A percentile compares a stretch with the other conserved stretches of the same genome.
Evolutionary conservation across 2,888 invertebrate genomes (phyloP).

Genomic region (Melanostoma mellinum): DNA sequence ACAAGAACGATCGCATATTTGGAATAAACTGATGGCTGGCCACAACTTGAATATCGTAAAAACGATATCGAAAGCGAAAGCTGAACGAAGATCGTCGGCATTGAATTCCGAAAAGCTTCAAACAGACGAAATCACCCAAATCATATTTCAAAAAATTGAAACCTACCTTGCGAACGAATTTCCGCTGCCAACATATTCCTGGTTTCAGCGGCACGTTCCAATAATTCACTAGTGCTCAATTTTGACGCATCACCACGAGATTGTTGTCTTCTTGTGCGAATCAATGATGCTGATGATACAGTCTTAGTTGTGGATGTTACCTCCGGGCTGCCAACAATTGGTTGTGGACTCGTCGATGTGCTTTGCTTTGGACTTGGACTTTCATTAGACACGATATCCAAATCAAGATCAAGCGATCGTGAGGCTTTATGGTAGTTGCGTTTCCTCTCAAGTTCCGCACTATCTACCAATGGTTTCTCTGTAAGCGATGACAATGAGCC

Average conservation of each 20-base stretch:
- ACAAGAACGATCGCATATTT: no score
- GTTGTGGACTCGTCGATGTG: constrained; percentile 77
- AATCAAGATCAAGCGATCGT: constrained; percentile 80
- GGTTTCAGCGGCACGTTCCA: constrained; percentile 80
- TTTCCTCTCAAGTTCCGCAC: constrained; percentile 80
- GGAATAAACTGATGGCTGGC: no score
- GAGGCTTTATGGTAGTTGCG: constrained; percentile 81
- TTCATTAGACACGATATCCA: constrained; percentile 81
- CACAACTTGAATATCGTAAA: no score
- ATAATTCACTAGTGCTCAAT: constrained; percentile 80
- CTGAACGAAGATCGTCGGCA: no score
- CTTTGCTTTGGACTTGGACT: constrained; percentile 72
- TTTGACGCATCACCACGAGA: constrained; percentile 80
- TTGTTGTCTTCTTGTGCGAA: constrained; percentile 79
- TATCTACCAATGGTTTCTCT: constrained; percentile 78
- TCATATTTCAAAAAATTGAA: background rate
- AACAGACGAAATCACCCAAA: no score
- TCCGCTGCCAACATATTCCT: constrained; percentile 81
- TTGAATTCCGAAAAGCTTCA: no score
- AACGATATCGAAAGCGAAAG: no score
- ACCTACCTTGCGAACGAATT: constrained; percentile 80
- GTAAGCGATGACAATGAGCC: constrained; percentile 81
- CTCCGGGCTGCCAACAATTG: constrained; percentile 52
- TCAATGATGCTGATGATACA: constrained; percentile 77
- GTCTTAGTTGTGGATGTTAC: constrained; percentile 72